Conservation (phyloP, 1,140 invertebrate species). For the Cotesia chilonis region DNA sequence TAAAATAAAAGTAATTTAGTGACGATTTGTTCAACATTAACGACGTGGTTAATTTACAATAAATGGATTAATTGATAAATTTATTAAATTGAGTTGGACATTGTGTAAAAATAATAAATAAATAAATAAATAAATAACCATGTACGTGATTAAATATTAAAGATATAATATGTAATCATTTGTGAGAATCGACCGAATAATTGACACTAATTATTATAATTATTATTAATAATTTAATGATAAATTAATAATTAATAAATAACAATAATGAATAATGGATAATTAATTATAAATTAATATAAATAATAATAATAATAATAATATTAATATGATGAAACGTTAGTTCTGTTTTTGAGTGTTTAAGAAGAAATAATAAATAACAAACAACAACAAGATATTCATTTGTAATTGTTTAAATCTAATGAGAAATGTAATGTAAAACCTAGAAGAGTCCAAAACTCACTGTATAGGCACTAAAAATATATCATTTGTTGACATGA, state of each 20-base stretch:
- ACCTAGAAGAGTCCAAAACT: conserved; percentile 50
- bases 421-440: conserved; percentile 58
- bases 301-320: conserved; percentile 16
- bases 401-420: conserved; percentile 59
- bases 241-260: no score
- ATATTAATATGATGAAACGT: conserved; percentile 32
- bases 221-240: no score
- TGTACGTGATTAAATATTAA: neutral
- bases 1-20: conserved; percentile 1
- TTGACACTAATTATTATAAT: neutral
- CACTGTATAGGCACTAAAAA: conserved; percentile 56
- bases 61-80: neutral
- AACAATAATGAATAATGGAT: neutral
- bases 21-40: conserved; percentile 18
- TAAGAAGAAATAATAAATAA: conserved; percentile 32
- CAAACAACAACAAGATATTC: conserved; percentile 44
- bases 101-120: conserved; percentile 10
- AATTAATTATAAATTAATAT: conserved; percentile 10
- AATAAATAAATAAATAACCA: neutral
- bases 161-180: conserved; percentile 22
- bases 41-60: neutral
- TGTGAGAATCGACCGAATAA: conserved; percentile 28
- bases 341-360: conserved; percentile 56
- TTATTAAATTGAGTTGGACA: neutral
- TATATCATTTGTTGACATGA: conserved; percentile 60